Conservation (phyloP, 2,888 invertebrate species). For the Cremastobaeus sp. region DNA sequence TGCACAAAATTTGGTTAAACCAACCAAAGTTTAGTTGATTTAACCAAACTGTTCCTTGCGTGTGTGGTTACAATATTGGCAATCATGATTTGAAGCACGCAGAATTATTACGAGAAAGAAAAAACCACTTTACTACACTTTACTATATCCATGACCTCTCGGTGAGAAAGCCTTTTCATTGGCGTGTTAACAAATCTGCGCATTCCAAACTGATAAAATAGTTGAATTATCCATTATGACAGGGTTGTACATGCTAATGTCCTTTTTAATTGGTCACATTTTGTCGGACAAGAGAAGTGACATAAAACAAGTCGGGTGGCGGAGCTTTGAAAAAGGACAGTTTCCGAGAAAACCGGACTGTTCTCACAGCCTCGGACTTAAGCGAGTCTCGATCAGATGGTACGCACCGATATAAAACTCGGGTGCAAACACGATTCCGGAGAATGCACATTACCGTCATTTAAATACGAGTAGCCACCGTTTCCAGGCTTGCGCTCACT, state of each 20-base stretch:
- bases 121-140: too few species aligned
- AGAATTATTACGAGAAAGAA: too few species aligned
- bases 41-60: too few species aligned
- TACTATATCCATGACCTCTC: too few species aligned
- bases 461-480: constrained; percentile 33
- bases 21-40: too few species aligned
- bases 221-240: neutral
- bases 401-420: constrained; percentile 67
- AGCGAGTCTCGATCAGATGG: constrained; percentile 64
- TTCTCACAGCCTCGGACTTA: constrained; percentile 63
- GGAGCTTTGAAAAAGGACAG: constrained; percentile 56
- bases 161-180: too few species aligned
- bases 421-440: constrained; percentile 62
- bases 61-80: too few species aligned
- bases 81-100: too few species aligned
- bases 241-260: constrained; percentile 30
- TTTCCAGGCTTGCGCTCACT: constrained; percentile 21
- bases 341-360: constrained; percentile 67
- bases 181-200: too few species aligned
- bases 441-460: constrained; percentile 48
- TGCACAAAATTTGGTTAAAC: too few species aligned
- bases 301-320: constrained; percentile 65
- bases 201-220: too few species aligned
- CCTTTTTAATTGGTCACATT: constrained; percentile 22
- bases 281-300: constrained; percentile 58